Base-by-base conservation (phyloP, 2,113 vertebrate genomes). In the Coptodon bakossiorum region DNA sequence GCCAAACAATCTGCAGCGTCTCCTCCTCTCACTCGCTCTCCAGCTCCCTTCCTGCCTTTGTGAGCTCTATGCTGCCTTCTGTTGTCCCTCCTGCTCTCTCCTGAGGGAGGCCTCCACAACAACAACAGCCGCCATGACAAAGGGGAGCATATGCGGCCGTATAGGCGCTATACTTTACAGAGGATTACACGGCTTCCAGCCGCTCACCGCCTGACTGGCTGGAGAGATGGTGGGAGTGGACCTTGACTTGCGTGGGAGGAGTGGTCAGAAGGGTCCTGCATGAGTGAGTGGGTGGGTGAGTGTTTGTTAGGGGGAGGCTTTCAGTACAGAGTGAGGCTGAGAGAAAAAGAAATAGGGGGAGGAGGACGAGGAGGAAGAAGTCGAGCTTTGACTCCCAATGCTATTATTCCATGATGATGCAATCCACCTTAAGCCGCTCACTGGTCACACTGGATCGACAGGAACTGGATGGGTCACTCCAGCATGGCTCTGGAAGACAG, bases 61-160 rank as follows among this genome's bases (percentile, higher is more conserved):
- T 86, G 71, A 56, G 86, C 80, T 83, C 91, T 90, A 93, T 40
- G 88, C 86, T 63, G 93, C 92, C 89, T 87, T 82, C 92, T 93
- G 92, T 6, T 79, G 80, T 87, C 84, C 87, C 92, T 91, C 87
- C 82, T 90, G 91, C 54, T 78, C 87, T 90, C 89, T 90, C 84
- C 88, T 86, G 71, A 78, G 91, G 81, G 90, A 90, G 88, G 87
- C 85, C 88, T 88, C 89, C 6, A n/a, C 82, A 80, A 85, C 88
- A 90, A 88, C 85, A 93, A 90, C 92, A 84, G 84, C 84, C 36
- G 57, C 91, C 92, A 89, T 89, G 83, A 94, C 90, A 93, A 92
- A 94, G 78, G 81, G 34, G 29, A 89, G 71, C 92, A 87, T 85
- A 88, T 89, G 91, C 78, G 54, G 84, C 61, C 24, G 50, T 78